Evolutionary conservation across 2,113 vertebrate genomes (phyloP).

Genomic region (Ceratotherium simum): DNA sequence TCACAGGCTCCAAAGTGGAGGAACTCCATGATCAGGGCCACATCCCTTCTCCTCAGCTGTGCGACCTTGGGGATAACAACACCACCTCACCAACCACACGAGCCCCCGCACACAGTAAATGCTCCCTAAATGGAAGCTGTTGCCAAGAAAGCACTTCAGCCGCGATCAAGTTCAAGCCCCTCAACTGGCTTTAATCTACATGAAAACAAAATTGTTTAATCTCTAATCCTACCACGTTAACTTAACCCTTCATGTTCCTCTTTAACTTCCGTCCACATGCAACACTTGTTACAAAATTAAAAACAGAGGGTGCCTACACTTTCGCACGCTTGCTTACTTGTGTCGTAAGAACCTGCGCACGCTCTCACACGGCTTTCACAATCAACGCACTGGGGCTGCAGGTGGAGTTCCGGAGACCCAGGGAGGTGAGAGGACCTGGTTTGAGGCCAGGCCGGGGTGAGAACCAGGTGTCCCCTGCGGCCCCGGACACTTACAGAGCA

Average conservation of each 20-base stretch:
- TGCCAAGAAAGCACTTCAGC: background rate
- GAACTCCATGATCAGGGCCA: background rate
- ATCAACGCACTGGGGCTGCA: rapidly evolving
- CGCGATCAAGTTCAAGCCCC: background rate
- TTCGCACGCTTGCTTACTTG: background rate
- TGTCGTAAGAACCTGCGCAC: background rate
- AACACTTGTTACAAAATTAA: background rate
- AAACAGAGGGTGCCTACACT: background rate
- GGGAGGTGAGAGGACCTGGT: background rate
- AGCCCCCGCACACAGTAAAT: background rate
- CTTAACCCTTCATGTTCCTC: background rate
- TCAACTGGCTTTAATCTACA: background rate
- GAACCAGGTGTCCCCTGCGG: background rate
- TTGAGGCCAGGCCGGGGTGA: rapidly evolving
- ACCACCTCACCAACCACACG: background rate
- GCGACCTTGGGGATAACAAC: background rate
- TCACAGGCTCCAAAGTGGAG: background rate
- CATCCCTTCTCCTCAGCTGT: background rate
- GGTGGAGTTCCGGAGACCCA: background rate
- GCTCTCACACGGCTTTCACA: background rate
- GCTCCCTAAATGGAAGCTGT: background rate
- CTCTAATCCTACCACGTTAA: background rate
- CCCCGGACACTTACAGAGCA: background rate
- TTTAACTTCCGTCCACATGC: background rate
- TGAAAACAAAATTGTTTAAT: background rate